Conservation (phyloP, 2,113 vertebrate genomes). For the Thunnus maccoyii region DNA sequence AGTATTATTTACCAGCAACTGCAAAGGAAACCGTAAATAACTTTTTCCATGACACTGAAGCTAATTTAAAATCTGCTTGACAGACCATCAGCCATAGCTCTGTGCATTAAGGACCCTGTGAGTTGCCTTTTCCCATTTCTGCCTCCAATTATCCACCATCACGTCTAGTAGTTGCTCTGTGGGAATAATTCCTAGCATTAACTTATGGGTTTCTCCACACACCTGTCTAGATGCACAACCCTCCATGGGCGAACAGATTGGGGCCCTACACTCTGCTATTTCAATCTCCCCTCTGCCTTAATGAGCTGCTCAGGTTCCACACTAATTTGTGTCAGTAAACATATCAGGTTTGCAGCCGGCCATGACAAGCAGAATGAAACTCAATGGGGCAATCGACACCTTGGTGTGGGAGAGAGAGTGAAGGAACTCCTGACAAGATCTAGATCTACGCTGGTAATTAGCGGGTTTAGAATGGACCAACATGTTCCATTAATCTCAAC, state of each 20-base stretch:
- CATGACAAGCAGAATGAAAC: constrained; percentile 46
- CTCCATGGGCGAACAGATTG: constrained; percentile 38
- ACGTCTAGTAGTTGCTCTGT: constrained; percentile 42
- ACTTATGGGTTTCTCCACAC: constrained; percentile 32
- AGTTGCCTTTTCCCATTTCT: constrained; percentile 48
- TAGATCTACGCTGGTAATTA: constrained; percentile 60
- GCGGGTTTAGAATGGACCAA: constrained; percentile 29
- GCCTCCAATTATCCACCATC: constrained; percentile 76
- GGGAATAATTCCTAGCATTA: constrained; percentile 53
- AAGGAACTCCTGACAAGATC: constrained; percentile 48
- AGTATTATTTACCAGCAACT: constrained; percentile 47
- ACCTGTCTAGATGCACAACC: constrained; percentile 56
- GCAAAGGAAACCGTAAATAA: constrained; percentile 51
- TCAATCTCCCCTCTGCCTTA: constrained; percentile 39
- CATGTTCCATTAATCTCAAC: constrained; percentile 25
- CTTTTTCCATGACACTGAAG: constrained; percentile 51
- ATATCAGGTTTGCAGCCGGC: constrained; percentile 46
- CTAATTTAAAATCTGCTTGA: constrained; percentile 73
- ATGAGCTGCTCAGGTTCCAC: constrained; percentile 63
- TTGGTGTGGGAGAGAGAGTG: not conserved
- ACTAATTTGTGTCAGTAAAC: constrained; percentile 77
- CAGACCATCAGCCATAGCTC: constrained; percentile 56
- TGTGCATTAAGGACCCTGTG: constrained; percentile 45
- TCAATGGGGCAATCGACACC: constrained; percentile 46
- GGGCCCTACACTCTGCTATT: constrained; percentile 44